Base-by-base conservation (phyloP, 2,888 invertebrate genomes). In the Nomada fabriciana region DNA sequence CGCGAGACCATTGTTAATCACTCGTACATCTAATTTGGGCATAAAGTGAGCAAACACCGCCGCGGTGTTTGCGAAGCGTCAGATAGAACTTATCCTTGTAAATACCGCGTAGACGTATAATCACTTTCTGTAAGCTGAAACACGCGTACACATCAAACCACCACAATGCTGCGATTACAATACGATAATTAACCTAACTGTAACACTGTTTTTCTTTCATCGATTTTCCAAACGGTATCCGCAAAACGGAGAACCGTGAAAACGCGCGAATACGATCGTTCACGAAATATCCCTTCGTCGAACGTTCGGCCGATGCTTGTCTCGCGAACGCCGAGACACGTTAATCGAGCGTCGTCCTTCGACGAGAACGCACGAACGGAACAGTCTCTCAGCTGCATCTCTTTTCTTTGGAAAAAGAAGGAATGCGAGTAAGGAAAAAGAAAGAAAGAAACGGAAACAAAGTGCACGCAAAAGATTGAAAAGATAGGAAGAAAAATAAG, bases 11-110 rank as follows among this genome's bases (percentile, higher is more conserved):
- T 86, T 88, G 89, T 90, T 89, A 86, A 89, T 88, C 88, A 86
- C 87, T 76, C 80, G 86, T 89, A 89, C 88, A 88, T 89, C 87
- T 88, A 90, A 89, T 89, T 89, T 90, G 90, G 90, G 90, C 90
- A 90, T 90, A 89, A 87, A 88, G 88, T 87, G 88, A 79, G 89
- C 87, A 81, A 82, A 79, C 86, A 83, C 67, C 82, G 61, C 18
- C 36, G 47, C 73, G 82, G 60, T 73, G 84, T 63, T 74, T 47
- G 75, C 76, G 74, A 59, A 74, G 18, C 87, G 81, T 86, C 87
- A 87, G 84, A 85, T 89, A 89, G 87, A 84, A 72, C 70, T 88
- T 87, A 88, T 89, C 88, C 86, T 89, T 91, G 91, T 91, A 91
- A 84, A 91, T 91, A 91, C 85, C 87, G 87, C 86, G 86, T 23